Evolutionary conservation across 2,888 invertebrate genomes (phyloP).

Genomic region (Cataglyphis rosenhaueri): DNA sequence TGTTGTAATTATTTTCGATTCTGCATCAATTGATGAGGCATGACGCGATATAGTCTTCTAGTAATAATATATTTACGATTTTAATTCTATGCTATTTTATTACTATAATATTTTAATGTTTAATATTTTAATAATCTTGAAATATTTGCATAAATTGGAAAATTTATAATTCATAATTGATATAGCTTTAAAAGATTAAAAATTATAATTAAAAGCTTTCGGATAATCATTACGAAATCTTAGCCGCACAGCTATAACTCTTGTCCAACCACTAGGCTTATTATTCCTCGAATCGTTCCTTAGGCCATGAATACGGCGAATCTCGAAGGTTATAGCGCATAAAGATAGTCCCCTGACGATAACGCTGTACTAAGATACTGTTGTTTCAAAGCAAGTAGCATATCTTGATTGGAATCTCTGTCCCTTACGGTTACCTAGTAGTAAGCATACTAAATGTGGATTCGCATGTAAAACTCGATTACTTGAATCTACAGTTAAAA

Average conservation of each 20-base stretch:
- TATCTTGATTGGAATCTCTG: slow-evolving; percentile 83
- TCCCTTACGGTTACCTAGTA: slow-evolving; percentile 64
- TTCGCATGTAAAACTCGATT: slow-evolving; percentile 73
- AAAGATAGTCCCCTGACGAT: slow-evolving; percentile 79
- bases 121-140: slow-evolving; percentile 1
- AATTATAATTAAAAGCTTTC: background rate
- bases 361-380: slow-evolving; percentile 77
- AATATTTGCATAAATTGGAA: slow-evolving; percentile 32
- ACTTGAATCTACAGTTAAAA: slow-evolving; percentile 37
- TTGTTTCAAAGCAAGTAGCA: slow-evolving; percentile 72
- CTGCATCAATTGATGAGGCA: slow-evolving; percentile 48
- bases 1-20: slow-evolving; percentile 53
- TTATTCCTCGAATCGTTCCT: slow-evolving; percentile 58
- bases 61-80: slow-evolving; percentile 29
- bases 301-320: slow-evolving; percentile 67
- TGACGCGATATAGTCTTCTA: slow-evolving; percentile 40
- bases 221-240: background rate
- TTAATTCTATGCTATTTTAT: slow-evolving; percentile 38
- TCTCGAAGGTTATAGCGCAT: slow-evolving; percentile 78
- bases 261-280: slow-evolving; percentile 34
- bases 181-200: background rate
- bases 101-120: slow-evolving; percentile 29
- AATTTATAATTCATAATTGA: background rate
- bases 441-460: slow-evolving; percentile 52
- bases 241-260: slow-evolving; percentile 23